These are phyloP conservation scores for Meteorus sp. DNA, from an alignment of 1,140 invertebrate species.

Conservation along the genomic window DNA sequence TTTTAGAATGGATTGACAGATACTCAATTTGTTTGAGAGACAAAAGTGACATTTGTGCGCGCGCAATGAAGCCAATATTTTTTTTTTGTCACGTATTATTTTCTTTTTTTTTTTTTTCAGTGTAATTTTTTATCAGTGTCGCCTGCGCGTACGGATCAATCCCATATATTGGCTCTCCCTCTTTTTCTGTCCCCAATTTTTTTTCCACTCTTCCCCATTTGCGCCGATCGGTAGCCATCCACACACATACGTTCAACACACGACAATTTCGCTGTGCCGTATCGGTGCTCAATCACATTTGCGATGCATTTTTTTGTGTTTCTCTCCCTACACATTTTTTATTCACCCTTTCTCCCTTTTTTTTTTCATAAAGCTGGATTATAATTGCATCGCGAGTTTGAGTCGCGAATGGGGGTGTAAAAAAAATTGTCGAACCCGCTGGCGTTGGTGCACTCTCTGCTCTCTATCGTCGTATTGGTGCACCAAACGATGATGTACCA, in stretches of 20 bases:
- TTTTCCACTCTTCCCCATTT: slow-evolving; percentile 11
- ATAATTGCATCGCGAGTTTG: slow-evolving; percentile 60
- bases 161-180: slow-evolving; percentile 37
- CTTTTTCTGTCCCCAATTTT: slow-evolving; percentile 7
- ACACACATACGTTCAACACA: not conserved
- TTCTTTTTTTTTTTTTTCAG: too few relatives aligned
- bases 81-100: too few relatives aligned
- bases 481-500: slow-evolving; percentile 15
- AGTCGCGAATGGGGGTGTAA: slow-evolving; percentile 45
- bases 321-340: too few relatives aligned
- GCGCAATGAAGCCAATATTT: slow-evolving; percentile 33
- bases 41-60: too few relatives aligned
- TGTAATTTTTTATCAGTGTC: slow-evolving; percentile 54
- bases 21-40: too few relatives aligned
- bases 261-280: slow-evolving; percentile 43
- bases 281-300: slow-evolving; percentile 60
- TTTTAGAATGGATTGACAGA: too few relatives aligned
- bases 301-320: slow-evolving; percentile 60
- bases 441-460: slow-evolving; percentile 10
- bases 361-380: slow-evolving; percentile 60
- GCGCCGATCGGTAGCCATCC: too few relatives aligned
- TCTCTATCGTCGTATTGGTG: slow-evolving; percentile 16
- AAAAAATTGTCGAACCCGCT: slow-evolving; percentile 40
- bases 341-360: slow-evolving; percentile 27
- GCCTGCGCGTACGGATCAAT: slow-evolving; percentile 49